A percentile compares a stretch with the other conserved stretches of the same genome.
Evolutionary conservation across 2,113 vertebrate genomes (phyloP).

Genomic region (Neotoma lepida): DNA sequence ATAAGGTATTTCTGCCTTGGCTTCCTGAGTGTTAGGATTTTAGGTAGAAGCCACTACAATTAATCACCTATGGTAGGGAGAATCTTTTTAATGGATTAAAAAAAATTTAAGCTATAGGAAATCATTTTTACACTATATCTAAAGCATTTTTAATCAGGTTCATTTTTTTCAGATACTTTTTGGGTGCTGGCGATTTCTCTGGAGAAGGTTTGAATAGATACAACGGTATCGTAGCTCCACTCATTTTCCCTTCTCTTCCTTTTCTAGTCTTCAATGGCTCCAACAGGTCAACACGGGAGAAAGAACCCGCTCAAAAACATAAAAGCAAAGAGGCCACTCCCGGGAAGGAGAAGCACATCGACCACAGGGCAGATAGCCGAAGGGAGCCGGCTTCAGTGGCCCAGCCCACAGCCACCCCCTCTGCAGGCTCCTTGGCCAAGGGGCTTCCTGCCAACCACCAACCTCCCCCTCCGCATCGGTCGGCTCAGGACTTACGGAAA

Average conservation of each 20-base stretch:
- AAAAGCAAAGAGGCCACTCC: slow-evolving; percentile 90
- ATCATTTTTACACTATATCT: background rate
- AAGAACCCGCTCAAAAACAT: slow-evolving; percentile 89
- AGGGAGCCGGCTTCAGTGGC: slow-evolving; percentile 87
- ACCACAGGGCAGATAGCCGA: slow-evolving; percentile 89
- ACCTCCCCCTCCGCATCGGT: slow-evolving; percentile 89
- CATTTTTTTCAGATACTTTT: background rate
- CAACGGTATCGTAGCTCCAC: rapidly evolving
- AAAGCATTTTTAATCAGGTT: background rate
- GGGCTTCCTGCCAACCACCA: slow-evolving; percentile 89
- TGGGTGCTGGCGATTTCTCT: background rate
- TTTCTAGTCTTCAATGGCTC: slow-evolving; percentile 94
- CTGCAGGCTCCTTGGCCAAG: slow-evolving; percentile 87
- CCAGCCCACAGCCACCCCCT: slow-evolving; percentile 82
- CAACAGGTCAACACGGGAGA: slow-evolving; percentile 89
- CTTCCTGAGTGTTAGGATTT: background rate
- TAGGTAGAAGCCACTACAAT: too few species aligned
- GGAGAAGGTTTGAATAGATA: background rate
- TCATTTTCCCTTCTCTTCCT: background rate
- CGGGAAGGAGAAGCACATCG: slow-evolving; percentile 92
- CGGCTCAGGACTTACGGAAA: slow-evolving; percentile 96
- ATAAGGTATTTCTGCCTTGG: background rate
- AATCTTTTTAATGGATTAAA: background rate
- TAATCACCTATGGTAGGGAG: too few species aligned
- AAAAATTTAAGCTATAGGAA: background rate